Evolutionary conservation across 2,888 invertebrate genomes (phyloP).

Genomic region (Agapostemon virescens): DNA sequence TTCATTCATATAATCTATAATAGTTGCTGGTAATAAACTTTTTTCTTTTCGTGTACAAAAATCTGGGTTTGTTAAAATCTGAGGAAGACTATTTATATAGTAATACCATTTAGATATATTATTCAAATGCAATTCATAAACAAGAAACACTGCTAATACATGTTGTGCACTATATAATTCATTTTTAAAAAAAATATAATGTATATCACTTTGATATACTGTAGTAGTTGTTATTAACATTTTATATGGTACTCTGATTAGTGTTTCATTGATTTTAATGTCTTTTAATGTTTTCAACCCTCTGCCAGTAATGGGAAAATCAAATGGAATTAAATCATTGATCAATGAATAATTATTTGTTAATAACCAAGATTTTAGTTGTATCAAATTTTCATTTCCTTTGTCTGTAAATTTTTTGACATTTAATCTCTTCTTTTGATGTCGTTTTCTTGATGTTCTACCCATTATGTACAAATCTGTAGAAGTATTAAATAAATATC

Average conservation of each 20-base stretch:
- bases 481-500: constrained; percentile 50
- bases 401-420: constrained; percentile 52
- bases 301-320: constrained; percentile 87
- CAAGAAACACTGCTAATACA: constrained; percentile 87
- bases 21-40: constrained; percentile 82
- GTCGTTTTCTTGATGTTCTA: constrained; percentile 73
- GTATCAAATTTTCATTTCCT: constrained; percentile 55
- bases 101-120: constrained; percentile 83
- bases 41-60: constrained; percentile 84
- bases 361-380: constrained; percentile 72
- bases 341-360: constrained; percentile 64
- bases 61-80: constrained; percentile 85
- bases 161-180: constrained; percentile 83
- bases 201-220: constrained; percentile 74
- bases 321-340: constrained; percentile 67
- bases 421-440: constrained; percentile 63
- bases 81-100: constrained; percentile 88
- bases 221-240: constrained; percentile 81
- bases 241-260: constrained; percentile 82
- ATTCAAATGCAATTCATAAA: constrained; percentile 85
- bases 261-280: constrained; percentile 81
- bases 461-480: constrained; percentile 72
- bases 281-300: constrained; percentile 84
- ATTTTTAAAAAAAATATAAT: constrained; percentile 65
- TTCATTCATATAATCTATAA: constrained; percentile 79